Base-by-base conservation (phyloP, 1,140 invertebrate species). In the Muscidifurax raptorellus region DNA sequence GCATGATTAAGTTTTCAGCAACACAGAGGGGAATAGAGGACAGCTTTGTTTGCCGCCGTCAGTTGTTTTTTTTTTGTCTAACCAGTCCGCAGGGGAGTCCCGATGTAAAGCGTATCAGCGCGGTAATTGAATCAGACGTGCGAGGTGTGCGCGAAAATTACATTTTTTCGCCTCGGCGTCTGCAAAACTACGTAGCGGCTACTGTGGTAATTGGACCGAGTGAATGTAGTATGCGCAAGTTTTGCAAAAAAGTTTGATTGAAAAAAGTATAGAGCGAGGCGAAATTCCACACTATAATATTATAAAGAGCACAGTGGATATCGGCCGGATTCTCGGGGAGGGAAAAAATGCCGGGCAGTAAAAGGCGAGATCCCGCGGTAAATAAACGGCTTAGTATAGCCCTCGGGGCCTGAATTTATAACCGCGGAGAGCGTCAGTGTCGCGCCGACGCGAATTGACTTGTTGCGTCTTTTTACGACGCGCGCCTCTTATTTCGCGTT, bases 331-430 rank as follows among this genome's bases (percentile, higher is more conserved):
- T 59, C 3, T 59, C 52, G 0, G 67, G 67, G 25, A 30, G 36
- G 0, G n/a, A n/a, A n/a, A 10, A 27, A 13, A 69, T 28, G 67
- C 27, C 67, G 67, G 67, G 25, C 79, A 59, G 75, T 27, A n/a
- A 30, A 59, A 52, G 52, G 75, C 32, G 32, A 30, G 47, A 36
- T 40, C 32, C 27, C 80, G 84, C 78, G 84, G 80, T 85, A 85
- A 85, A 85, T 85, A 85, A 85, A 85, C 36, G 64, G 28, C 64
- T 85, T 85, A 85, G 83, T 85, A n/a, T n/a, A 82, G 79, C 80
- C 84, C 64, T 18, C 52, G 80, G 80, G 84, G 80, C 64, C 74
- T 82, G 79, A 85, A 85, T 85, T 85, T 85, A 85, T 85, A 85
- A 85, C 80, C 80, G 44, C 79, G 64, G 72, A 13, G 36, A 44